Evolutionary conservation across 2,113 vertebrate species (phyloP), one percentile per base, ranked within the genome.

Genomic region (Morphnarchus princeps): DNA sequence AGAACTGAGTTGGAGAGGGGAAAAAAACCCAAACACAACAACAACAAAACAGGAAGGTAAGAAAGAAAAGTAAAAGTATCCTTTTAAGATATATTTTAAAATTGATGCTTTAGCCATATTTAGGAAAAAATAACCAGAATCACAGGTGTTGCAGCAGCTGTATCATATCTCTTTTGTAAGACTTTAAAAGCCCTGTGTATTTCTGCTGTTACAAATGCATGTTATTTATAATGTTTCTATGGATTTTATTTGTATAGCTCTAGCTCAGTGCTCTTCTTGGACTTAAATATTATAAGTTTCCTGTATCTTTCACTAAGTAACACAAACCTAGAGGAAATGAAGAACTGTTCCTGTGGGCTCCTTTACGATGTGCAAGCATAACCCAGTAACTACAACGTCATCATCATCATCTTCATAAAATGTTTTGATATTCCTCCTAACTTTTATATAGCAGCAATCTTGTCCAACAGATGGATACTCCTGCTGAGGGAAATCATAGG

Each of bases 1-100:
- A 89, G 17, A 67, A 40, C 28, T 1, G 8, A 1, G 0, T 0
- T 32, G 10, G 36, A 83, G 38, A 72, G 38, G 4, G 4, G 15
- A 25, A 50, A 50, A 50, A 13, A 50, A 5, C 2, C 49, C 49
- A 15, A 16, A 42, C 49, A 1, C 12, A 47, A 10, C 3, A 70
- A 24, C n/a, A 55, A 17, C 25, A 58, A 70, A 69, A 24, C 9
- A 49, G 40, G 65, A 65, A 45, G 14, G 17, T 15, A 61, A 31
- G 32, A 26, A 49, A n/a, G 17, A 55, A 55, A 67, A 38, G 3
- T 19, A 17, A 79, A 74, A 71, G 6, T 13, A 34, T 0, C 67
- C 6, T 61, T 85, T 73, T 43, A 55, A 15, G 10, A 21, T 38
- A 3, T 54, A 28, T 59, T 81, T 73, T 42, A 7, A 32, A 36